phyloP scores from a whole-genome alignment of 1,140 invertebrate genomes.

The Euura lappo region DNA sequence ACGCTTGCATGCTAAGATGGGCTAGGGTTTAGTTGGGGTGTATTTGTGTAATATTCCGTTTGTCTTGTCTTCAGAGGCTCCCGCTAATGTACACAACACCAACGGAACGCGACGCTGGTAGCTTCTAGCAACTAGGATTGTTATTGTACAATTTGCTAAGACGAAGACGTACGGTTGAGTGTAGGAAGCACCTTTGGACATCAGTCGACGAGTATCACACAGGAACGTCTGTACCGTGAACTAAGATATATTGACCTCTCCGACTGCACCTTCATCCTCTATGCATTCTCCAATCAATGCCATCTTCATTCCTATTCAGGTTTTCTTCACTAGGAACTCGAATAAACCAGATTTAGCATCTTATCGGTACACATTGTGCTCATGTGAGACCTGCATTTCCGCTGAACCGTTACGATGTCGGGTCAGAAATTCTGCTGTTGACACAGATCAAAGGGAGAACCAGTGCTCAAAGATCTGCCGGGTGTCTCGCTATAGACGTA shows the following conservation, averaged over 20 bases:
- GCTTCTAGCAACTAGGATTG: constrained; percentile 53
- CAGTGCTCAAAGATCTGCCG: constrained; percentile 36
- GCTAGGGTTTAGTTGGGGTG: constrained; percentile 26
- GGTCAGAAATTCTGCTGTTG: constrained; percentile 55
- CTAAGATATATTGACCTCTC: constrained; percentile 13
- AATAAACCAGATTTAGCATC: no score
- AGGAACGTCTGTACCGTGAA: constrained; percentile 26
- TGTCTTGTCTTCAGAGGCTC: constrained; percentile 61
- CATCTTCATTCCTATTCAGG: background rate
- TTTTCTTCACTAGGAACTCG: background rate
- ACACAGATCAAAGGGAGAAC: constrained; percentile 54
- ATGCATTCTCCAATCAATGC: background rate
- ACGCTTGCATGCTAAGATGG: constrained; percentile 34
- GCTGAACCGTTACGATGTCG: constrained; percentile 19
- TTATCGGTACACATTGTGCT: no score
- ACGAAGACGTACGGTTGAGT: constrained; percentile 46
- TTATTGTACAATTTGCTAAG: constrained; percentile 64
- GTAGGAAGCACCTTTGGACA: constrained; percentile 60
- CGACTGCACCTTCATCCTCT: constrained; percentile 2
- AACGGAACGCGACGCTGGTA: constrained; percentile 42
- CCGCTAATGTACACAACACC: constrained; percentile 60
- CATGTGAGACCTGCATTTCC: background rate
- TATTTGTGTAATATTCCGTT: constrained; percentile 64
- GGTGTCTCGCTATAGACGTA: constrained; percentile 37
- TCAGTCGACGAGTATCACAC: constrained; percentile 52